phyloP scores from a whole-genome alignment of 2,888 invertebrate species.

The Anthophora plumipes region DNA sequence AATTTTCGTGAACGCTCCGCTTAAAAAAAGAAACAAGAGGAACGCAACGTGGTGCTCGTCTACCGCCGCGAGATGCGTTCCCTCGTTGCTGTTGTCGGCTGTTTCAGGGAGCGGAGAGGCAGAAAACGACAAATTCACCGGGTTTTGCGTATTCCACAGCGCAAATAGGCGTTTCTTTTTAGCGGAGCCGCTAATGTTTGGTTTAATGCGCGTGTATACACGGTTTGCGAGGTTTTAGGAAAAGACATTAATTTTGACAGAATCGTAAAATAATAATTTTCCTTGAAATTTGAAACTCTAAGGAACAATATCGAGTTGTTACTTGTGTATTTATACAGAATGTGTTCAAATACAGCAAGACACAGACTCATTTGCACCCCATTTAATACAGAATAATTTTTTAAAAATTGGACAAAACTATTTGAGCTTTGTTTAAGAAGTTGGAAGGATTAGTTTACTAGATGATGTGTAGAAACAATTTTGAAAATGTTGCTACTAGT shows the following conservation, averaged over 20 bases:
- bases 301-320: no score
- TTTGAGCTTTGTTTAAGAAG: no score
- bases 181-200: background rate
- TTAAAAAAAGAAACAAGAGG: slow-evolving; percentile 35
- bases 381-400: no score
- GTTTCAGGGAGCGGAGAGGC: background rate
- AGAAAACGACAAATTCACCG: slow-evolving; percentile 2
- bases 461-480: no score
- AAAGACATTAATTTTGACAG: background rate
- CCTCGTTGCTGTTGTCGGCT: slow-evolving; percentile 6
- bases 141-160: background rate
- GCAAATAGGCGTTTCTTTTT: background rate
- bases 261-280: no score
- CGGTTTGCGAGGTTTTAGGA: background rate
- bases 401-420: no score
- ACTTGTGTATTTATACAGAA: no score
- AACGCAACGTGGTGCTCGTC: background rate
- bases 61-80: slow-evolving; percentile 9
- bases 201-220: background rate
- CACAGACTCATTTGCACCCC: no score
- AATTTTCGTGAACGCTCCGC: slow-evolving; percentile 20
- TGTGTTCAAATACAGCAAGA: no score
- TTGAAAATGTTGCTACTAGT: no score
- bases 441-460: no score
- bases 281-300: no score